phyloP scores from a whole-genome alignment of 2,797 vertebrate species.

The Chlorospingus flavigularis region DNA sequence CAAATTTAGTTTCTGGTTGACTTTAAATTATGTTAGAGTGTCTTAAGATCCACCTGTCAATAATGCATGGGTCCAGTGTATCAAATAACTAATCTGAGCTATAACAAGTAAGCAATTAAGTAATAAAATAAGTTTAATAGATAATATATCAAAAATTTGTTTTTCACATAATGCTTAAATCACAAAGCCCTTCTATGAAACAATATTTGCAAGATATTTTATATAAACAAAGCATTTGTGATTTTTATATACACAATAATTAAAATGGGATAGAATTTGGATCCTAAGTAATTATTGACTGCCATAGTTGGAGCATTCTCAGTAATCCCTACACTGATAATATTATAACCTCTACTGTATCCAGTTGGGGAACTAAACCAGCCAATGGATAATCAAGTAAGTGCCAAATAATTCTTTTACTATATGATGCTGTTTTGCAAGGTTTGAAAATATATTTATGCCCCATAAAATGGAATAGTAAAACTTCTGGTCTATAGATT shows the following conservation, averaged over 20 bases:
- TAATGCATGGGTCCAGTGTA: neutral
- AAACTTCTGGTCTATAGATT: neutral
- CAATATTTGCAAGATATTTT: neutral
- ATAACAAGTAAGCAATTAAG: constrained; percentile 4
- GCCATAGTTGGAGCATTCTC: neutral
- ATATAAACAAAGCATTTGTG: neutral
- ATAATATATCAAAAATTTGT: neutral
- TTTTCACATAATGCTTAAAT: neutral
- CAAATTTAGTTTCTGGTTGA: neutral
- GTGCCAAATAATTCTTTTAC: constrained; percentile 57
- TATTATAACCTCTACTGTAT: neutral
- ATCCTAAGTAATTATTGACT: neutral
- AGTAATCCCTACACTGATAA: neutral
- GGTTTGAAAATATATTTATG: constrained; percentile 41
- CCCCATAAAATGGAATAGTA: neutral
- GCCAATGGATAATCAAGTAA: constrained; percentile 22
- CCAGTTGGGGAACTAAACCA: neutral
- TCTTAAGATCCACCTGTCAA: neutral
- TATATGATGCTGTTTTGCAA: constrained; percentile 66
- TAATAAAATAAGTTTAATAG: neutral
- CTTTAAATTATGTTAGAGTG: constrained; percentile 7
- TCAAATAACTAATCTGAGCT: neutral
- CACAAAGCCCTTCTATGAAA: neutral
- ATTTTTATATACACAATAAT: constrained; percentile 9
- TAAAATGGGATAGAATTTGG: neutral